Evolutionary conservation across 2,113 vertebrate genomes (phyloP), one percentile per base, ranked within the genome.

Genomic region (Indicator indicator): DNA sequence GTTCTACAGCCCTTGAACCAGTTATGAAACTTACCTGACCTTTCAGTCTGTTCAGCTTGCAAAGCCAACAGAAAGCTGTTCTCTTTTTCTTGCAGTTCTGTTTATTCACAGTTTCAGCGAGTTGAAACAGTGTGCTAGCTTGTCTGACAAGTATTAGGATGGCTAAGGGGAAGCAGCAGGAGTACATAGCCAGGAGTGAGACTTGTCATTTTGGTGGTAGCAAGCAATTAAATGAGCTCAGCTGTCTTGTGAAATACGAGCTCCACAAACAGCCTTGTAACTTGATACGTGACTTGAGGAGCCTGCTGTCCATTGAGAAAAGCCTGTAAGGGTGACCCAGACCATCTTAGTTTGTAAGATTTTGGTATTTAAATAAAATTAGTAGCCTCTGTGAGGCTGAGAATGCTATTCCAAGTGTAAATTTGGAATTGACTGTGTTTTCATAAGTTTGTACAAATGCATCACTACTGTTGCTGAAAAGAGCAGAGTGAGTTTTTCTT

Each of bases 151-250:
- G 56, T 90, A 63, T 12, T 52, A 1, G 1, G 2, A 33, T 70
- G 40, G 42, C 74, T 87, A 54, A 83, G 70, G 59, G 46, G n/a
- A 74, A 92, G 62, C 77, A 84, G 58, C 58, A 82, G 48, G 67
- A 85, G 6, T 52, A 33, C 26, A 7, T 21, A 84, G 67, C 33
- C 40, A 32, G 75, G 50, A 76, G 59, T 27, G 59, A 85, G 78
- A 56, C 50, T 65, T 30, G 19, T 40, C 63, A 79, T 89, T 92
- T 87, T 93, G 82, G 44, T 95, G 73, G 63, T 75, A 83, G 68
- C 59, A 58, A 73, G 74, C 85, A 93, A 69, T 89, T 77, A 95
- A 88, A 52, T 82, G 76, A 76, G 71, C 78, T 96, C 88, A 93
- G 78, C 91, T 96, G 87, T 94, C 50, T 80, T 85, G 75, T 85